These are phyloP conservation scores for Loxodonta africana DNA, from an alignment of 2,113 vertebrate genomes.

Conservation along the genomic window DNA sequence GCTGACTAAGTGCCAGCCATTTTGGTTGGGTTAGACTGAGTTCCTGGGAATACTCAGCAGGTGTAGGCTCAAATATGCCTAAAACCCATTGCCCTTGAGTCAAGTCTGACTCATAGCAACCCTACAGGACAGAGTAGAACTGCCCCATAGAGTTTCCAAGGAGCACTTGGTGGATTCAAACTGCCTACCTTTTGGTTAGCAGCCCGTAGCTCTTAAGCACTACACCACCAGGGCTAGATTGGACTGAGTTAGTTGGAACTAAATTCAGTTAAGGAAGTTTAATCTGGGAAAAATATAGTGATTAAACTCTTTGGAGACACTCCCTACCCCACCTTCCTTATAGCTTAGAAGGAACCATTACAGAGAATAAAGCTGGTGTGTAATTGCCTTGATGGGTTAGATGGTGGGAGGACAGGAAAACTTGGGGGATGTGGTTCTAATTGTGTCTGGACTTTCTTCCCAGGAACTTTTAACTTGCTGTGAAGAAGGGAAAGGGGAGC, in stretches of 20 bases:
- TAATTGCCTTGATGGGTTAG: neutral
- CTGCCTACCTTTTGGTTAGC: no score
- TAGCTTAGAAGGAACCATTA: neutral
- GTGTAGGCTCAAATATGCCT: no score
- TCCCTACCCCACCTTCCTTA: neutral
- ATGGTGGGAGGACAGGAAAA: neutral
- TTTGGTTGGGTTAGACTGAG: neutral
- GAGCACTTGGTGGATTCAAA: no score
- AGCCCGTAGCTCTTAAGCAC: no score
- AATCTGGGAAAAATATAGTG: neutral
- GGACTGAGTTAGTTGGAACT: neutral
- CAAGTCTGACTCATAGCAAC: no score
- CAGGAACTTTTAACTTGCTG: conserved; percentile 98
- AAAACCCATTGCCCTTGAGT: no score
- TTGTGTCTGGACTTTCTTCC: conserved; percentile 69
- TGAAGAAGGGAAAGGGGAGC: conserved; percentile 98
- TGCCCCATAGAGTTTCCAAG: no score
- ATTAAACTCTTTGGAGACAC: neutral
- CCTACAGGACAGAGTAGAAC: no score
- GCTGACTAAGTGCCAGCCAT: neutral
- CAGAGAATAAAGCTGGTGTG: neutral
- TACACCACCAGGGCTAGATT: no score
- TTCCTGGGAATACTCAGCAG: neutral
- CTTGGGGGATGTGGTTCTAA: conserved; percentile 17
- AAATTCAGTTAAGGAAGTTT: neutral